Evolutionary conservation across 2,888 invertebrate genomes (phyloP).

Genomic region (Punctoribates punctum): DNA sequence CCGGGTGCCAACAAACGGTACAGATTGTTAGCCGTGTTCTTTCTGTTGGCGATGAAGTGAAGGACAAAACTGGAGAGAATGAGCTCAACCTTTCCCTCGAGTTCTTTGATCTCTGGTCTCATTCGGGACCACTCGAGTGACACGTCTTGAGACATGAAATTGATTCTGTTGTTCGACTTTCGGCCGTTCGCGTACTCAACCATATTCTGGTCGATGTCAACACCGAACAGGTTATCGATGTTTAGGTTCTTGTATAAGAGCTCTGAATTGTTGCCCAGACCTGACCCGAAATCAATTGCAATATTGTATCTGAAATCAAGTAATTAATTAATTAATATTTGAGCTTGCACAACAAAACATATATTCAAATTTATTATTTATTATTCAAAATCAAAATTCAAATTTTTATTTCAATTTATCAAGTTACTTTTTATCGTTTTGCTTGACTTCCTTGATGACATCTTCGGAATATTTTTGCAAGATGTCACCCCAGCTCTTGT

Average conservation of each 20-base stretch:
- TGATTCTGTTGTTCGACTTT: neutral
- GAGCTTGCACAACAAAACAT: neutral
- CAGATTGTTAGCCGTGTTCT: neutral
- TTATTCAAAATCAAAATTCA: neutral
- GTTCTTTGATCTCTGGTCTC: neutral
- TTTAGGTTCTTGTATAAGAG: neutral
- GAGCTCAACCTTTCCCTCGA: neutral
- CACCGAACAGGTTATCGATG: neutral
- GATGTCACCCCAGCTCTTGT: neutral
- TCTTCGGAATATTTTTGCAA: neutral
- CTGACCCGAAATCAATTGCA: neutral
- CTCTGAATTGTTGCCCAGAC: slow-evolving; percentile 1
- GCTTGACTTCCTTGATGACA: neutral
- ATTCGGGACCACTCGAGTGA: neutral
- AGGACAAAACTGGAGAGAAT: neutral
- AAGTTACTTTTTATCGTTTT: neutral
- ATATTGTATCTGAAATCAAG: neutral
- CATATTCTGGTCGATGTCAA: slow-evolving; percentile 3
- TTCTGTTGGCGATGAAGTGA: neutral
- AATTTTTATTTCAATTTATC: neutral
- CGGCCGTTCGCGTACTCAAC: neutral
- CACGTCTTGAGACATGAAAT: neutral
- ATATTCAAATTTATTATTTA: neutral
- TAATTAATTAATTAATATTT: neutral
- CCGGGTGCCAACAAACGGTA: neutral